Evolutionary conservation across 2,888 invertebrate genomes (phyloP), one percentile per base, ranked within the genome.

Genomic region (Sesia apiformis): DNA sequence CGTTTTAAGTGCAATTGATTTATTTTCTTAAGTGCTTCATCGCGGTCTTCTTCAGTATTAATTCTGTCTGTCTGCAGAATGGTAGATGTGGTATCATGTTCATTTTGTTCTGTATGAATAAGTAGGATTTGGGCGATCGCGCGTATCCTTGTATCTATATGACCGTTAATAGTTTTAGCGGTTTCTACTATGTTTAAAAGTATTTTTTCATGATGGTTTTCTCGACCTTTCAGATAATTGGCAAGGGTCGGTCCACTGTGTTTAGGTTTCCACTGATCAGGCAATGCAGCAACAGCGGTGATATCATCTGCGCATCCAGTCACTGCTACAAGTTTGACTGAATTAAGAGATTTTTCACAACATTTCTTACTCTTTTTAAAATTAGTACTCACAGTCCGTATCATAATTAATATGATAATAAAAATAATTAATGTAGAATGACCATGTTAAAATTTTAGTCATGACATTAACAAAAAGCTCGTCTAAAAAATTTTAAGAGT

Each of bases 221-320:
- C 69, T 39, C 74, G 69, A 60, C 80, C 60, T 61, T 75, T 72
- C 0, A 88, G 66, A 57, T 81, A 87, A 49, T 80, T 77, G 2
- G 60, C 63, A 6, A 87, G 78, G 40, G 70, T 70, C 3, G 78
- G 63, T 0, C 85, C 81, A 7, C 81, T 70, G 39, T 63, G 75
- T 52, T 62, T 67, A 5, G 84, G 84, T 4, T 63, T 59, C 84
- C 81, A 84, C 3, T 76, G 58, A 4, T 78, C 71, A 3, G 87
- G 87, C 43, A 88, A 62, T 0, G 74, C 59, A 2, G 80, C 77
- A 2, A 84, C 84, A 2, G 81, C 86, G 40, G 74, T 74, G 4
- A 65, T 59, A 58, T 88, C 85, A 38, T 78, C 72, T 3, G 74
- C 60, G 59, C 78, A 83, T 4, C 78, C 76, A 3, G 71, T 60